phyloP scores from a whole-genome alignment of 2,113 vertebrate species.

The Felis chaus region DNA sequence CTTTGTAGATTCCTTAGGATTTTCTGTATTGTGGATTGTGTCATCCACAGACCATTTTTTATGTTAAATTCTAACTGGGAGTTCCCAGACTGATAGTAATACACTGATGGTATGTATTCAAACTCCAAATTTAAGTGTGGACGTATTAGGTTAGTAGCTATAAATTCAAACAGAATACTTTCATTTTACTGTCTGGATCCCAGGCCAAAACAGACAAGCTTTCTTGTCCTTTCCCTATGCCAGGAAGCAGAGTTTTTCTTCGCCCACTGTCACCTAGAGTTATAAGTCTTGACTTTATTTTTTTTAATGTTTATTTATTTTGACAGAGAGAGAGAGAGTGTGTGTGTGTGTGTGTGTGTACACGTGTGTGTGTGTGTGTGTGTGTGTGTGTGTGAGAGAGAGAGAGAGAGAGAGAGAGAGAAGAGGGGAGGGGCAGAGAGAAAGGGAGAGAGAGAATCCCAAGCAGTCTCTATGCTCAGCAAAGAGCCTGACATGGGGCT shows the following conservation, averaged over 20 bases:
- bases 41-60: not conserved
- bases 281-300: not conserved
- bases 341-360: too few species aligned
- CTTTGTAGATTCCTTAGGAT: not conserved
- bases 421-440: too few species aligned
- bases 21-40: not conserved
- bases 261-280: not conserved
- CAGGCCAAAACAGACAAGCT: not conserved
- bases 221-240: not conserved
- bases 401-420: too few species aligned
- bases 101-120: not conserved
- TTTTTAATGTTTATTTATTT: too few species aligned
- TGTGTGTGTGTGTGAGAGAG: too few species aligned
- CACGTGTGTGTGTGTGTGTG: too few species aligned
- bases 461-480: too few species aligned
- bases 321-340: too few species aligned
- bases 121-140: not conserved
- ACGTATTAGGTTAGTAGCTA: not conserved
- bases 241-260: not conserved
- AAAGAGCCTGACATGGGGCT: too few species aligned
- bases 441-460: too few species aligned
- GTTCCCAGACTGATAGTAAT: not conserved
- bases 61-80: not conserved
- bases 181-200: not conserved
- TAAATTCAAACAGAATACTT: slow-evolving; percentile 3